phyloP scores from a whole-genome alignment of 2,888 invertebrate genomes.

The Apodemia duryi region DNA sequence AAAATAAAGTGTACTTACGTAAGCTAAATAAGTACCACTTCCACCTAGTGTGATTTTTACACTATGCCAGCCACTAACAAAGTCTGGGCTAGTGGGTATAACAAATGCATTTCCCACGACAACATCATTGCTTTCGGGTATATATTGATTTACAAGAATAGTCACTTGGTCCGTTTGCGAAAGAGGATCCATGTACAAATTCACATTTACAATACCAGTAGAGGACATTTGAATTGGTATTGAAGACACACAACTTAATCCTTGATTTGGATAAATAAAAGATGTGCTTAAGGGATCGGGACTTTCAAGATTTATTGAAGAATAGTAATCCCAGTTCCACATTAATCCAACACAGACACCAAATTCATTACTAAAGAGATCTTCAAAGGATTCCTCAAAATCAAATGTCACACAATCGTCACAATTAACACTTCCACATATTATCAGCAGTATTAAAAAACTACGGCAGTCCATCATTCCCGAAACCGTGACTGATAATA shows the following conservation, averaged over 20 bases:
- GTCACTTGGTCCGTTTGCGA: conserved; percentile 37
- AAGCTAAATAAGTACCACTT: conserved; percentile 29
- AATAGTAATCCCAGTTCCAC: conserved; percentile 41
- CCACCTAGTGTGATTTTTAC: conserved; percentile 28
- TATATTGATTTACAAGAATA: conserved; percentile 39
- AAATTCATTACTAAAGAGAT: conserved; percentile 36
- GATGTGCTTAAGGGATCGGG: conserved; percentile 36
- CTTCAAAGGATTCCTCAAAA: conserved; percentile 42
- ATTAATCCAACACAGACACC: conserved; percentile 34
- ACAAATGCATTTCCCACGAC: conserved; percentile 30
- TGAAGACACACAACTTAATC: conserved; percentile 36
- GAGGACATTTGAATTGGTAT: conserved; percentile 38
- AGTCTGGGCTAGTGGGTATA: conserved; percentile 24
- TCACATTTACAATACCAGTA: conserved; percentile 44
- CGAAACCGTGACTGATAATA: conserved; percentile 21
- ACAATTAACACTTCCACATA: conserved; percentile 34
- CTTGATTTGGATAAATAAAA: conserved; percentile 37
- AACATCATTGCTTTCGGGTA: conserved; percentile 27
- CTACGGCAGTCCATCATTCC: conserved; percentile 22
- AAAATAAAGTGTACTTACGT: conserved; percentile 31
- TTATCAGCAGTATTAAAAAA: conserved; percentile 24
- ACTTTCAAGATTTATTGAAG: conserved; percentile 25
- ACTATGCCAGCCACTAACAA: conserved; percentile 34
- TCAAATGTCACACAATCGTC: conserved; percentile 44
- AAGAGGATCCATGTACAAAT: conserved; percentile 40